A percentile compares a stretch with the other conserved stretches of the same genome.
These are phyloP conservation scores for Grammomys surdaster DNA, from an alignment of 2,113 vertebrate species.

Conservation along the genomic window DNA sequence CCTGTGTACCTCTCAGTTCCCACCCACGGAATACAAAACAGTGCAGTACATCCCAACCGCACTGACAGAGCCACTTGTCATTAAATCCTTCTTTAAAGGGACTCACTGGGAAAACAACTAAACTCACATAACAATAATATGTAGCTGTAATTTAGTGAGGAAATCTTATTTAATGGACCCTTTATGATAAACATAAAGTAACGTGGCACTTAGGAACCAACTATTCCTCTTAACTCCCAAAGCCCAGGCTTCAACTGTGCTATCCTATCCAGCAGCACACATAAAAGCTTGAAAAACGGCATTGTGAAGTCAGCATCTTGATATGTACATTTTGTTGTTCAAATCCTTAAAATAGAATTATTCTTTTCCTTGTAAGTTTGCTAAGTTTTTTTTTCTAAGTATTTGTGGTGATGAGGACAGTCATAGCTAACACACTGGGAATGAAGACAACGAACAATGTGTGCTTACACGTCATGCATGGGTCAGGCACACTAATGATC, in stretches of 20 bases:
- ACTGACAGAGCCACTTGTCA: background rate
- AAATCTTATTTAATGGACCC: slow-evolving; percentile 45
- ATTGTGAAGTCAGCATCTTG: background rate
- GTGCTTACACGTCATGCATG: background rate
- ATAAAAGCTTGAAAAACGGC: background rate
- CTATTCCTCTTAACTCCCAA: background rate
- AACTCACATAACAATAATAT: background rate
- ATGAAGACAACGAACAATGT: background rate
- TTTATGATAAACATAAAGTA: slow-evolving; percentile 48
- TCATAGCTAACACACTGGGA: background rate
- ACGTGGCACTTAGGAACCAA: background rate
- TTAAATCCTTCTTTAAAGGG: background rate
- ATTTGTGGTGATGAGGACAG: background rate
- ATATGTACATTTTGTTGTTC: background rate
- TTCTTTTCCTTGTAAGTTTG: slow-evolving; percentile 15
- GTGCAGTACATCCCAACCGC: background rate
- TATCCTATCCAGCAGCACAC: background rate
- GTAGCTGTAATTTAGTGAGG: slow-evolving; percentile 44
- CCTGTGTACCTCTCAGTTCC: slow-evolving; percentile 13
- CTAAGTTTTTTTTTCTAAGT: slow-evolving; percentile 38
- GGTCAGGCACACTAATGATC: background rate
- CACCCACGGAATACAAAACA: background rate
- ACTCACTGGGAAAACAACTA: slow-evolving; percentile 16
- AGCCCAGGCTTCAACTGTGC: background rate
- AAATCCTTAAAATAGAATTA: background rate